Base-by-base conservation (phyloP, 2,113 vertebrate species). In the Archilochus colubris region DNA sequence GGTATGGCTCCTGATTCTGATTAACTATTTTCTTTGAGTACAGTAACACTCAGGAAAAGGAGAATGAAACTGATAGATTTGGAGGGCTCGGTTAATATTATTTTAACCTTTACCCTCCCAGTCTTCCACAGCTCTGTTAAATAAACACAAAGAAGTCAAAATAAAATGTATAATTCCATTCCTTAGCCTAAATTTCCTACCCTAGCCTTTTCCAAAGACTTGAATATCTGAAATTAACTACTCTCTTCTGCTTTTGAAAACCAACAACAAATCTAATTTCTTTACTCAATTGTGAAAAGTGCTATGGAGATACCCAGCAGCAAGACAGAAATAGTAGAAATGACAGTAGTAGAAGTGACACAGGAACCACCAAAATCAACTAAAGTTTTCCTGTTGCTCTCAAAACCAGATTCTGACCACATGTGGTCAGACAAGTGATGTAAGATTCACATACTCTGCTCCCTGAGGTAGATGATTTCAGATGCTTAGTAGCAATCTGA, bases 141-240 rank as follows among this genome's bases (percentile, higher is more conserved):
- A 97, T 62, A 97, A 97, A 97, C 89, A 95, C 1, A 92, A 91
- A 81, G 77, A 93, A 46, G 89, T 96, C 94, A 94, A 94, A 82
- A 78, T 88, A 79, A 96, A 97, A 97, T 55, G 76, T 15, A 3
- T 79, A 93, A 89, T 89, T 84, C 63, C 74, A 64, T 89, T 95
- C 19, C 3, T 72, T 64, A 43, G 59, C 66, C 80, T 86, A 79
- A 73, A 91, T 95, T 73, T 96, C 77, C 76, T 63, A 43, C 15
- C 44, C 48, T 70, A 89, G 38, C 44, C 33, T 89, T 63, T 88
- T 87, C n/a, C 78, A 67, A 66, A 69, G 44, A 85, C 23, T 67
- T 61, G 58, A 80, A n/a, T 43, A 80, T 69, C 74, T 85, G 74
- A 92, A 63, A 81, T 18, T 51, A 62, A 72, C 57, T 43, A 14